Evolutionary conservation across 2,888 invertebrate genomes (phyloP).

Genomic region (Oligia fasciuncula): DNA sequence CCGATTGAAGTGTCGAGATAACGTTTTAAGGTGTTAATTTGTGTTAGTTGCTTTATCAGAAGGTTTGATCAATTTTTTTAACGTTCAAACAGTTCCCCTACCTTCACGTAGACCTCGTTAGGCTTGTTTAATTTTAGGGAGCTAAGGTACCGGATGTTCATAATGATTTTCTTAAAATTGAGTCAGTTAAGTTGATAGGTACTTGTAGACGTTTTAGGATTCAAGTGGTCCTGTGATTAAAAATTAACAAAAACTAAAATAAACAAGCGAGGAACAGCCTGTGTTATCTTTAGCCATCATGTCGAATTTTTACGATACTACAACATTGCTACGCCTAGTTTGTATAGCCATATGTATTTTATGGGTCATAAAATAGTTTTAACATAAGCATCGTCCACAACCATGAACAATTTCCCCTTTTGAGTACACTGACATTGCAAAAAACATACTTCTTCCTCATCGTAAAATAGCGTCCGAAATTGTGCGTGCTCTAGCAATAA

Average conservation of each 20-base stretch:
- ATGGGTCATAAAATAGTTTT: slow-evolving; percentile 44
- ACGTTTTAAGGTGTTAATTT: slow-evolving; percentile 74
- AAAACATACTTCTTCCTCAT: slow-evolving; percentile 51
- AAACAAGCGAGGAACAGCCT: background rate
- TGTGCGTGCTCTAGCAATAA: slow-evolving; percentile 76
- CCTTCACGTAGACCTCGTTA: slow-evolving; percentile 19
- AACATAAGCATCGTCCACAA: slow-evolving; percentile 40
- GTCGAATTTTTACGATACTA: background rate
- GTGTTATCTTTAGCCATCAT: no score
- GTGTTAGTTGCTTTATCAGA: slow-evolving; percentile 57
- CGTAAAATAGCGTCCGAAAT: slow-evolving; percentile 71
- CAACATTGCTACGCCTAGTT: slow-evolving; percentile 12
- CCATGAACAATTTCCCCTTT: slow-evolving; percentile 52
- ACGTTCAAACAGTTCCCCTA: slow-evolving; percentile 31
- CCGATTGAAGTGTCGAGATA: slow-evolving; percentile 69
- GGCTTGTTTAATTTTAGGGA: slow-evolving; percentile 24
- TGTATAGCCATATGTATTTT: slow-evolving; percentile 31
- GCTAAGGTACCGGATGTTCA: slow-evolving; percentile 33
- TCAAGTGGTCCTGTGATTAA: slow-evolving; percentile 1
- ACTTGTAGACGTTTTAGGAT: background rate
- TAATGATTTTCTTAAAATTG: slow-evolving; percentile 19
- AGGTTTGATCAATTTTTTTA: slow-evolving; percentile 50
- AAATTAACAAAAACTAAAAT: background rate
- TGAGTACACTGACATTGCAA: slow-evolving; percentile 47
- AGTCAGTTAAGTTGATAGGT: background rate